phyloP scores from a whole-genome alignment of 2,797 vertebrate genomes.

The Sarcoramphus papa region DNA sequence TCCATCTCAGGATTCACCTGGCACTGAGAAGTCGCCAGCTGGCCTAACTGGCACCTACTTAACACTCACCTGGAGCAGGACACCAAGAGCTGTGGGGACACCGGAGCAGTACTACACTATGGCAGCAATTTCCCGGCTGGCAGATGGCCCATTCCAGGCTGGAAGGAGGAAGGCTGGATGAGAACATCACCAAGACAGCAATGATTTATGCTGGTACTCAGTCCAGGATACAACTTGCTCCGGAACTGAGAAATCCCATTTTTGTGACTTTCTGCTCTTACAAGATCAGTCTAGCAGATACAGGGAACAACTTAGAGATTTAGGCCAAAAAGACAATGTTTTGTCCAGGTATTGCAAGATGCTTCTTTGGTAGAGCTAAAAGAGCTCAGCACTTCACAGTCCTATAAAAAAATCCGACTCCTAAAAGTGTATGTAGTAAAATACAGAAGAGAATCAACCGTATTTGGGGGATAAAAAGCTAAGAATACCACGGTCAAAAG shows the following conservation, averaged over 20 bases:
- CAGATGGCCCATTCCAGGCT: neutral
- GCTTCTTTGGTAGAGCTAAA: neutral
- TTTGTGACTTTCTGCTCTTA: neutral
- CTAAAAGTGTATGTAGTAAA: neutral
- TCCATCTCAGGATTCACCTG: neutral
- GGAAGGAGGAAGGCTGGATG: neutral
- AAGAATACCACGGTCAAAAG: neutral
- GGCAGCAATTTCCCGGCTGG: neutral
- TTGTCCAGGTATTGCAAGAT: accelerated
- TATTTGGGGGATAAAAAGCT: neutral
- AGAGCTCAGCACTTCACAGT: neutral
- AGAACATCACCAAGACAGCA: neutral
- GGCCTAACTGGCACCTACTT: neutral
- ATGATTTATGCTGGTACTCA: neutral
- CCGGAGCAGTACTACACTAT: neutral
- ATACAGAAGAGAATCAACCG: neutral
- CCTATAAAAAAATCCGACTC: neutral
- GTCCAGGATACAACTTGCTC: neutral
- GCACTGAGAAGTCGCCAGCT: neutral
- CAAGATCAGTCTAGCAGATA: neutral
- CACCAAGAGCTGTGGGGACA: neutral
- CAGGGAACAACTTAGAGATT: neutral
- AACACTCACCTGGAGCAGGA: neutral
- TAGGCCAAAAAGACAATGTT: neutral
- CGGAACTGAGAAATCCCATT: neutral